These are phyloP conservation scores for Trogon surrucura DNA, from an alignment of 2,113 vertebrate genomes.

Conservation along the genomic window DNA sequence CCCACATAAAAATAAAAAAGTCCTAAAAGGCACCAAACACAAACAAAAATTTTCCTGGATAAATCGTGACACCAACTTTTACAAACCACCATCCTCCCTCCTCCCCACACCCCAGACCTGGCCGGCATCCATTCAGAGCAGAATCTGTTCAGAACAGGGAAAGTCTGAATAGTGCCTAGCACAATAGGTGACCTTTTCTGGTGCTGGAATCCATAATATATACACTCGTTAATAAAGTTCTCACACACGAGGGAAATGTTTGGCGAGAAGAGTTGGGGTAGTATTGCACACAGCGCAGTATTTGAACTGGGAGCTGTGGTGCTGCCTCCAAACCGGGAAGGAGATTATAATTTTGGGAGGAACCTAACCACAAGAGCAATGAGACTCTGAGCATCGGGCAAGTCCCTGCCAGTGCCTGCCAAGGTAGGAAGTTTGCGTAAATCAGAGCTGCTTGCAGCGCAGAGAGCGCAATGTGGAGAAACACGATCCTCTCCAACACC, in stretches of 20 bases:
- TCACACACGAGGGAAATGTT: neutral
- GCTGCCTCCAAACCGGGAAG: neutral
- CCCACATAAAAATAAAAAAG: neutral
- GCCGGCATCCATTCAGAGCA: neutral
- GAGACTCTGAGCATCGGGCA: neutral
- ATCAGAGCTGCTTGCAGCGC: neutral
- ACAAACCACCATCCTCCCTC: neutral
- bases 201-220: constrained; percentile 18
- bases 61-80: neutral
- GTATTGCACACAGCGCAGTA: neutral
- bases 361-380: neutral
- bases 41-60: neutral
- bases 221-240: constrained; percentile 35
- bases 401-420: neutral
- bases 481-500: accelerated
- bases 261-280: neutral
- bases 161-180: constrained; percentile 26
- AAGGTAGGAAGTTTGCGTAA: neutral
- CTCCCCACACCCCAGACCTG: neutral
- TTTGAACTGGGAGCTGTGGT: neutral
- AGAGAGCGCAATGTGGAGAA: neutral
- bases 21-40: neutral
- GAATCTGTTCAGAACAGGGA: neutral
- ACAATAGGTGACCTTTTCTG: constrained; percentile 51
- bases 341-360: neutral